phyloP scores from a whole-genome alignment of 2,888 invertebrate species.

The Chrysodeixis includens region DNA sequence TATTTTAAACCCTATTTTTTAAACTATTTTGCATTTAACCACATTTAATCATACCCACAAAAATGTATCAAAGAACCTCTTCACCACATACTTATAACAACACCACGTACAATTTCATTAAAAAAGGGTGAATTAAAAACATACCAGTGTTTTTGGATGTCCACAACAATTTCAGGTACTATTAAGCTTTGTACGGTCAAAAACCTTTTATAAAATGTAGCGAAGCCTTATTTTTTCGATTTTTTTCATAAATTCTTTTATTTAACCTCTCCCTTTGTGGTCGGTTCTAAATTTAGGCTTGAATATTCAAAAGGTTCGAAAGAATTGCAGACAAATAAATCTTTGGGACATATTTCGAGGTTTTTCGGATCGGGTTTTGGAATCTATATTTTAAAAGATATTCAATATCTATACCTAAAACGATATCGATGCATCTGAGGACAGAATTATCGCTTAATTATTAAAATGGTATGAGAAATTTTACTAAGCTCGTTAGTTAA shows the following conservation, averaged over 20 bases:
- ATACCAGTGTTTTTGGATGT: background rate
- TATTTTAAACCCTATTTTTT: no score
- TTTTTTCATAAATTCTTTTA: background rate
- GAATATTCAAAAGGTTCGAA: background rate
- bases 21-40: no score
- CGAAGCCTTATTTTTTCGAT: background rate
- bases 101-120: conserved; percentile 8
- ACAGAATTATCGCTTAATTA: no score
- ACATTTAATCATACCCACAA: background rate
- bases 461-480: no score
- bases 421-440: no score
- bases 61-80: background rate
- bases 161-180: background rate
- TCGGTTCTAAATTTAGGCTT: background rate
- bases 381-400: no score
- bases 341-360: background rate
- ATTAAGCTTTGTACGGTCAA: background rate
- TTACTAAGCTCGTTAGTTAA: no score
- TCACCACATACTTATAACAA: background rate
- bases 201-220: background rate
- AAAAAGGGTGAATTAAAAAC: background rate
- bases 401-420: no score
- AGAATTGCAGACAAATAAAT: background rate
- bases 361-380: background rate
- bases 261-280: background rate